Conservation (phyloP, 2,888 invertebrate genomes). For the Empis livida region DNA sequence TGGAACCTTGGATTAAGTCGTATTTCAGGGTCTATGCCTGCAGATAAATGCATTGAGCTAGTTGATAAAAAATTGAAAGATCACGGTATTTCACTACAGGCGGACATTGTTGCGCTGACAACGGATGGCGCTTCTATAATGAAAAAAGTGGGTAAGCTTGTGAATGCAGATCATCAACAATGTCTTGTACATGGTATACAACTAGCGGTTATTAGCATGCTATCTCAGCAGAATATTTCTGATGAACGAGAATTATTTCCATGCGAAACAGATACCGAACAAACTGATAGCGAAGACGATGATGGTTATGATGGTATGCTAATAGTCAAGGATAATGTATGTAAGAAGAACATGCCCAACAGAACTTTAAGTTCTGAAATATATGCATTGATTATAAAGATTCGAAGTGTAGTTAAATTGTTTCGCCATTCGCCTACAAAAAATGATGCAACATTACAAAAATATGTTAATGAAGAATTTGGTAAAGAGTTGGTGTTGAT, state of each 20-base stretch:
- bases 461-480: conserved; percentile 4
- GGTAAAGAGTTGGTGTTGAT: conserved; percentile 8
- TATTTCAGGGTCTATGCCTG: conserved; percentile 3
- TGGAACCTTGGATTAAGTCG: conserved; percentile 3
- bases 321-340: neutral
- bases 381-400: no score
- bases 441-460: no score
- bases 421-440: no score
- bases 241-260: no score
- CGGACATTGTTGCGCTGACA: neutral
- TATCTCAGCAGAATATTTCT: neutral
- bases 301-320: neutral
- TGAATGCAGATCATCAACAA: neutral
- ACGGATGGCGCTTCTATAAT: neutral
- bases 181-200: neutral
- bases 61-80: neutral
- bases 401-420: no score
- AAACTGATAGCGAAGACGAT: neutral
- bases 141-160: neutral
- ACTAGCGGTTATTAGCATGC: neutral
- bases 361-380: neutral
- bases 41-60: conserved; percentile 1
- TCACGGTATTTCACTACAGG: neutral
- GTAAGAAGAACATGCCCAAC: neutral
- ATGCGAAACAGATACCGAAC: neutral